These are phyloP conservation scores for Chironomus riparius DNA, from an alignment of 2,888 invertebrate genomes.

Conservation along the genomic window DNA sequence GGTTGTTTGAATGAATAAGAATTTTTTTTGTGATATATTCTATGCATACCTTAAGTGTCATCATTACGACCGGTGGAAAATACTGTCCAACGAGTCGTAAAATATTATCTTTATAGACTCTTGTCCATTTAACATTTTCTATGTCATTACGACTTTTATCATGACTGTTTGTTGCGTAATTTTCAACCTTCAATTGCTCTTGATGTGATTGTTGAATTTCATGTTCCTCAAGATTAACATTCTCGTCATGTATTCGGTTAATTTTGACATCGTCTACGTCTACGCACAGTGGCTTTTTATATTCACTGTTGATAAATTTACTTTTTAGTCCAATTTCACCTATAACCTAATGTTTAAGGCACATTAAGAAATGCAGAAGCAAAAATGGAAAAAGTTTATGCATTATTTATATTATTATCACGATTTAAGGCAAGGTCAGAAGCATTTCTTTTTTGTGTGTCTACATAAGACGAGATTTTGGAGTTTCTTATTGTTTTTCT, in stretches of 20 bases:
- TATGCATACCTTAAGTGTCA: not conserved
- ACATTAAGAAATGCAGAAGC: not conserved
- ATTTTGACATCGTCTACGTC: conserved; percentile 18
- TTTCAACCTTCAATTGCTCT: not conserved
- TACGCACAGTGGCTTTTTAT: conserved; percentile 13
- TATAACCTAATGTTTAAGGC: not conserved
- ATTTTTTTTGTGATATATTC: too few species aligned
- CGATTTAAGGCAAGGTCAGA: too few species aligned
- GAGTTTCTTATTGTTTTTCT: too few species aligned
- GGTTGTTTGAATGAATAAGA: not conserved
- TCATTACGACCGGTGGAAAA: conserved; percentile 3
- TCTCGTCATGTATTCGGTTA: not conserved
- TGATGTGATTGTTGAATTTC: not conserved
- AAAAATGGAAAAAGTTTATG: not conserved
- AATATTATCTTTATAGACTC: not conserved
- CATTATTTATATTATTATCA: too few species aligned
- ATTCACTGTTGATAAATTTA: conserved; percentile 7
- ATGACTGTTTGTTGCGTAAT: not conserved
- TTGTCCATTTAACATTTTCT: not conserved
- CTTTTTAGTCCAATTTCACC: conserved; percentile 10
- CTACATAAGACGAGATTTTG: too few species aligned
- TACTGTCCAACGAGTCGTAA: not conserved
- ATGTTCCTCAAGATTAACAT: not conserved
- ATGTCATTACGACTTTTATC: not conserved
- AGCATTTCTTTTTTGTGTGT: too few species aligned